Evolutionary conservation across 2,888 invertebrate genomes (phyloP), one percentile per base, ranked within the genome.

Genomic region (Dryomyza anilis): DNA sequence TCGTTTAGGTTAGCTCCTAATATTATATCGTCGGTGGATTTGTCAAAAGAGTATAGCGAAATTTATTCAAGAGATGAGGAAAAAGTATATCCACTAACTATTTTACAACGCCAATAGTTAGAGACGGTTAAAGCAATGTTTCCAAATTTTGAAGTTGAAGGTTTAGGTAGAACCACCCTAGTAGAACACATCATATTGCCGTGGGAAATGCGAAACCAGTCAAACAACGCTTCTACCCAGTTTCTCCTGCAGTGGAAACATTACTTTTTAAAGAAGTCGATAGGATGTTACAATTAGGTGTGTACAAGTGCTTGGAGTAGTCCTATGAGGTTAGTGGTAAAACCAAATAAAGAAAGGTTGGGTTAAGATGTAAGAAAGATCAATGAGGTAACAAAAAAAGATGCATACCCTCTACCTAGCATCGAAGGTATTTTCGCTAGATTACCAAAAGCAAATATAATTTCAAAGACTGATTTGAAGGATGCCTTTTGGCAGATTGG

Each of bases 361-460:
- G 65, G 65, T 14, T 52, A 68, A 14, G 68, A 68, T 55, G 52
- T 60, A 6, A 48, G 68, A 14, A 68, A 67, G 19, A 21, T 65
- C 7, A 70, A 70, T 30, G 12, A 19, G n/a, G 57, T 64, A 3
- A 64, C 64, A 3, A 43, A 60, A 46, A 67, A 67, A 23, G 67
- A 67, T 52, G 64, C 67, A 4, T 66, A 67, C 52, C 67, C 66
- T 5, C 16, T 69, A 1, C 65, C 64, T 10, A 65, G 61, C 33
- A 65, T 67, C n/a, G 66, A 69, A 27, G 69, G 69, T 3, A 65
- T 67, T 5, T 60, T 67, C 19, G 55, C 65, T 5, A 57, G 69
- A 16, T 33, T 67, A 6, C 66, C 67, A 7, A 33, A 65, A 12
- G 62, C 66, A 1, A 57, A 63, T 57, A 52, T 48, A n/a, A 66